Evolutionary conservation across 2,797 vertebrate genomes (phyloP), one percentile per base, ranked within the genome.

Genomic region (Chromobotia macracanthus): DNA sequence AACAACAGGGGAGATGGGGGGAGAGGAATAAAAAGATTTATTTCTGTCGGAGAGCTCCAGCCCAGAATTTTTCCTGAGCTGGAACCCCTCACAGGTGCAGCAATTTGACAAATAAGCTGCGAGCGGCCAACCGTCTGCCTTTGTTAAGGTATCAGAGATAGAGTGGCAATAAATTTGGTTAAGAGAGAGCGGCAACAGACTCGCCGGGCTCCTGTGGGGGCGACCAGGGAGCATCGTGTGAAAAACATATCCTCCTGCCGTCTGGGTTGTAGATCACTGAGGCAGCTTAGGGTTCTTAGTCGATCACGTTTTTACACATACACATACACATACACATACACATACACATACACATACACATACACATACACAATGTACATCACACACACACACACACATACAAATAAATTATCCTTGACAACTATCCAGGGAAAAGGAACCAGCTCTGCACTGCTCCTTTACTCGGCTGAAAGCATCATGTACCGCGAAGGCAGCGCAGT

Each of bases 151-250:
- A 92, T 94, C 90, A 92, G 90, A 90, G 94, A 90, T 91, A 91
- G 94, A 94, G 90, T 87, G 91, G 91, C 89, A 95, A 97, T 97
- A 96, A 93, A 96, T 97, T 96, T 96, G 95, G 95, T 94, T 96
- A 92, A 94, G 94, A 94, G 91, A 89, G 90, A 93, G 88, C 92
- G 91, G 90, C 91, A 91, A 63, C 90, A 91, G 80, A 91, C 93
- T 94, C 91, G 85, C 87, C 82, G 66, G 86, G 89, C 87, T 92
- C 92, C 92, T 90, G 48, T 72, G 91, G 91, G 92, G 89, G 87
- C 90, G 86, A 76, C 88, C 84, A 87, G 81, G 81, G 84, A 80
- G 90, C 88, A 84, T 84, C 75, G 84, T 84, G 90, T 92, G 93
- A 90, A 93, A 93, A 91, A 89, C 91, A 89, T 88, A 88, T 83